Base-by-base conservation (phyloP, 2,113 vertebrate species). In the Sebastes fasciatus region DNA sequence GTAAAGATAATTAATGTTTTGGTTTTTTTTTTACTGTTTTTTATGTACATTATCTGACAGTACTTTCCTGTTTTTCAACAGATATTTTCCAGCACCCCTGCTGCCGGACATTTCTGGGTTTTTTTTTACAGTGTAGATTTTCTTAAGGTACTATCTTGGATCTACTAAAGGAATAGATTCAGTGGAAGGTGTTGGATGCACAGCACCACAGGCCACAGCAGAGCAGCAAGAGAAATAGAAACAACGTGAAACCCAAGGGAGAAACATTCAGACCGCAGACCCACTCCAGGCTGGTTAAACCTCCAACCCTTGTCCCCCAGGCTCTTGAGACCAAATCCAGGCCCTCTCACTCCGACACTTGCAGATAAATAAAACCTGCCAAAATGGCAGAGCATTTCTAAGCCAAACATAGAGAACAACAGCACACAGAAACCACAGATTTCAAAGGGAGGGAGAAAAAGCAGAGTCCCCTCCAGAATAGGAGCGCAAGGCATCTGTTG, bases 401-500 rank as follows among this genome's bases (percentile, higher is more conserved):
- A 92, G 89, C 88, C 91, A 91, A 88, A 87, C 88, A 89, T 75
- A 62, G 85, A 84, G 76, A 92, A 92, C 92, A 91, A 89, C 89
- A 77, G 85, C 81, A 68, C 84, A 88, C 76, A 89, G 78, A 92
- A 80, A 88, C 81, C 54, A 23, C 65, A 71, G 80, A 79, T 93
- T 94, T 92, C 92, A 94, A 92, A 92, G 87, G 83, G 78, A 85
- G 78, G 77, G 80, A 72, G 79, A 83, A 80, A 86, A 87, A 84
- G 67, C 88, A 91, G 74, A 84, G 68, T 79, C 79, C 90, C 90
- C 86, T 94, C 91, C 85, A 93, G 93, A 93, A 93, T 90, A 88
- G 74, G 85, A 92, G 91, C 84, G 88, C 77, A 68, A 89, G 93
- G 93, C 95, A 95, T 95, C 95, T 95, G 94, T 94, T 94, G 91